Conservation (phyloP, 1,140 invertebrate genomes). For the Meteorus sp. region DNA sequence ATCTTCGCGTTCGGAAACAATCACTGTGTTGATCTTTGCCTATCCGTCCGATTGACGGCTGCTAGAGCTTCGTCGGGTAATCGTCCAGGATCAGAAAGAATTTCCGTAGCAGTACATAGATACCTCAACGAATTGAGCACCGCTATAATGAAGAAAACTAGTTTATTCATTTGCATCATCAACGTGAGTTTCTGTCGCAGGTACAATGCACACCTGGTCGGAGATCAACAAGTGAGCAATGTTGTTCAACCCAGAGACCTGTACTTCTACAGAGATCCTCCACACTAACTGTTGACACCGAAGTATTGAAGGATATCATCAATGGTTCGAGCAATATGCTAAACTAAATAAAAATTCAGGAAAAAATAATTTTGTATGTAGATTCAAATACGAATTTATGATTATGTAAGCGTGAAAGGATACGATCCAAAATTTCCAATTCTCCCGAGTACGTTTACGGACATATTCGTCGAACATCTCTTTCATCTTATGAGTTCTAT, state of each 20-base stretch:
- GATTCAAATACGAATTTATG: background rate
- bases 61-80: conserved; percentile 83
- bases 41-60: conserved; percentile 58
- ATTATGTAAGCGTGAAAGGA: conserved; percentile 62
- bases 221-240: conserved; percentile 90
- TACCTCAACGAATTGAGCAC: conserved; percentile 89
- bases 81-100: conserved; percentile 83
- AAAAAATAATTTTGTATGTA: conserved; percentile 32
- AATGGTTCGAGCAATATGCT: conserved; percentile 87
- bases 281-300: conserved; percentile 86
- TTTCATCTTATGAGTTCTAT: conserved; percentile 88
- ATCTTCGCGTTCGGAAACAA: background rate
- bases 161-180: conserved; percentile 4
- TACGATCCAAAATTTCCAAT: conserved; percentile 99
- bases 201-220: conserved; percentile 74
- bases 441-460: conserved; percentile 77
- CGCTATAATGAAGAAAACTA: conserved; percentile 64
- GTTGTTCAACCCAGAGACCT: conserved; percentile 92
- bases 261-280: conserved; percentile 92
- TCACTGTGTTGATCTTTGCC: conserved; percentile 48
- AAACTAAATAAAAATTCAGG: conserved; percentile 69
- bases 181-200: background rate
- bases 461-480: conserved; percentile 96
- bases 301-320: conserved; percentile 85
- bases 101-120: conserved; percentile 90